Evolutionary conservation across 2,113 vertebrate species (phyloP).

Genomic region (Rhipidura dahli): DNA sequence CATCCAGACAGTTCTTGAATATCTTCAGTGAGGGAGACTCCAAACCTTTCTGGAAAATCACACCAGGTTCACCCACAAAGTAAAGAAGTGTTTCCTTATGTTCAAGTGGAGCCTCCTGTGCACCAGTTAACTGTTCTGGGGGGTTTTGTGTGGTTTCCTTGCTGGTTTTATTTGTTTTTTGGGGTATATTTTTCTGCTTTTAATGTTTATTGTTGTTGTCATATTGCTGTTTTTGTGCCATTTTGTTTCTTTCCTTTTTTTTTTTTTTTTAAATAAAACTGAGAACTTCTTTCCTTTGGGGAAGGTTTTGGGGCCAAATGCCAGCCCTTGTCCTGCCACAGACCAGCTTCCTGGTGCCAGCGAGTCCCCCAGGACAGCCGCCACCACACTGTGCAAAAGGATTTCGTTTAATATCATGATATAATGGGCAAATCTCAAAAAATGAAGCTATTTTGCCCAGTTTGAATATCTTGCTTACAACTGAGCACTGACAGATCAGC

Average conservation of each 20-base stretch:
- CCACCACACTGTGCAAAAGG: accelerated
- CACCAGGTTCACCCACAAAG: background rate
- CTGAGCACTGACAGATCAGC: accelerated
- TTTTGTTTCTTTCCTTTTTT: background rate
- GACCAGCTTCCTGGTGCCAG: background rate
- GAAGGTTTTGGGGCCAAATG: background rate
- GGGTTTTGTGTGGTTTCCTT: background rate
- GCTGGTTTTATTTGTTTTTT: background rate
- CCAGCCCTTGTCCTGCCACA: background rate
- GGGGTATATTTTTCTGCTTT: background rate
- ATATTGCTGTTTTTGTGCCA: background rate
- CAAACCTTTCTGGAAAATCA: background rate
- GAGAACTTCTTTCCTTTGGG: background rate
- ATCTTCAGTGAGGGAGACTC: background rate
- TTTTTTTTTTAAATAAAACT: background rate
- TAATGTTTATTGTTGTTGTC: background rate
- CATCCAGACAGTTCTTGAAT: background rate
- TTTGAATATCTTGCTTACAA: background rate
- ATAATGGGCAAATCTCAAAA: background rate
- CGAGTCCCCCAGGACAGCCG: accelerated
- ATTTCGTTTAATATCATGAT: accelerated
- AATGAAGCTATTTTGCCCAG: background rate
- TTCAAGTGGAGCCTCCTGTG: background rate
- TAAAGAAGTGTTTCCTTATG: background rate
- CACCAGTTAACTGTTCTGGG: background rate